These are phyloP conservation scores for Passer domesticus DNA, from an alignment of 2,113 vertebrate genomes.

Conservation along the genomic window DNA sequence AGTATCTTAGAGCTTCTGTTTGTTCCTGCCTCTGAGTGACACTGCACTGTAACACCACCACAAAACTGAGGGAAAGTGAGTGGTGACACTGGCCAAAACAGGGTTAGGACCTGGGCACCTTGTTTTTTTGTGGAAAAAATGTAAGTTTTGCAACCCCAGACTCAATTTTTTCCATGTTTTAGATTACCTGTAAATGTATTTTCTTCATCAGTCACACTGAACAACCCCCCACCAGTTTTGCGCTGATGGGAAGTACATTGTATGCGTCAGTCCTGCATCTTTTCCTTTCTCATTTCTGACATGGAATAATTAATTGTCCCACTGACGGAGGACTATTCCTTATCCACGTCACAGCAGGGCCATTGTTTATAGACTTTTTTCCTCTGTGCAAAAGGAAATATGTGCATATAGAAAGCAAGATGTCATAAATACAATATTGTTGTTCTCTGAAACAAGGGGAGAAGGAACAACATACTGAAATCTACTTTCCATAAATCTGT, in stretches of 20 bases:
- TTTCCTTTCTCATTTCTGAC: not conserved
- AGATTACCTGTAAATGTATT: not conserved
- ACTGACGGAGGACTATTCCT: not conserved
- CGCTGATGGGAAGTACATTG: not conserved
- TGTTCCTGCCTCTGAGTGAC: not conserved
- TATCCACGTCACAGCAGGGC: not conserved
- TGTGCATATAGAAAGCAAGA: not conserved
- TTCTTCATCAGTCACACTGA: not conserved
- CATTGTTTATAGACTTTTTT: not conserved
- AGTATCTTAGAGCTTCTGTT: not conserved
- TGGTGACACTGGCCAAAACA: not conserved
- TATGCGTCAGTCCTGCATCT: not conserved
- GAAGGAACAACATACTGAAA: not conserved
- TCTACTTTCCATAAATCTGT: constrained; percentile 1
- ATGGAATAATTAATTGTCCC: not conserved
- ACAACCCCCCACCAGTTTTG: not conserved
- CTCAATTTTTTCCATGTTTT: not conserved
- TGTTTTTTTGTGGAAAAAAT: not conserved
- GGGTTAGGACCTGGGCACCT: not conserved
- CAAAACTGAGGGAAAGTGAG: not conserved
- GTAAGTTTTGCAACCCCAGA: not conserved
- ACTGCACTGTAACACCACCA: not conserved
- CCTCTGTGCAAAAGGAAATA: not conserved
- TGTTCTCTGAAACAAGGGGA: not conserved
- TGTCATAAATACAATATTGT: not conserved